Percentiles rank a stretch among this genome's conserved stretches.
Evolutionary conservation across 1,140 invertebrate species (phyloP).

Genomic region (Dendroctonus valens): DNA sequence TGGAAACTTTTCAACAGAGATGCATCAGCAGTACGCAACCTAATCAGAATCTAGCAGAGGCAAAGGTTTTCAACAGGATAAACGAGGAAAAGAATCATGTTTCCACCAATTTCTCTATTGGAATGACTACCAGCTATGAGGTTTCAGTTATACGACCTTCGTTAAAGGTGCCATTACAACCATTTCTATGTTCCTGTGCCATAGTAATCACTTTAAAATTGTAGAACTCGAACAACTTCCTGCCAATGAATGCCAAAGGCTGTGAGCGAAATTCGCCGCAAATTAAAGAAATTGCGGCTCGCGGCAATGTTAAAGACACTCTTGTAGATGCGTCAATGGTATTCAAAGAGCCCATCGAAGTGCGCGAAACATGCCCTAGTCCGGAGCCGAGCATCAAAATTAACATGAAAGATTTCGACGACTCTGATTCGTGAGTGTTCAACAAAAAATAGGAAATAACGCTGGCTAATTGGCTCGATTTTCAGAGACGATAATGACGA

Average conservation of each 20-base stretch:
- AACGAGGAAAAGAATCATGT: constrained; percentile 58
- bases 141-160: constrained; percentile 55
- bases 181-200: too few species aligned
- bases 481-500: constrained; percentile 48
- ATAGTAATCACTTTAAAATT: too few species aligned
- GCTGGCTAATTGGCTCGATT: constrained; percentile 2
- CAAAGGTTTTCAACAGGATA: constrained; percentile 46
- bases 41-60: constrained; percentile 28
- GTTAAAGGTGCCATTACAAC: constrained; percentile 46
- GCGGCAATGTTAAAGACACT: constrained; percentile 40
- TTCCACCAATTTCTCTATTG: constrained; percentile 62
- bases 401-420: constrained; percentile 61
- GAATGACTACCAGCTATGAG: constrained; percentile 71
- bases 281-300: constrained; percentile 41
- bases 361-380: constrained; percentile 56
- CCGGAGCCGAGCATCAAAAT: constrained; percentile 61
- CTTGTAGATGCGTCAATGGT: constrained; percentile 57
- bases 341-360: constrained; percentile 57
- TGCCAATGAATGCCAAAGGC: background rate
- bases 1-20: constrained; percentile 21
- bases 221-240: too few species aligned
- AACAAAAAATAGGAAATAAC: too few species aligned
- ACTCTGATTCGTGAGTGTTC: constrained; percentile 46
- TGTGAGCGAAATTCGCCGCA: constrained; percentile 26
- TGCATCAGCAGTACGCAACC: constrained; percentile 35